Base-by-base conservation (phyloP, 2,797 vertebrate genomes). In the Silurus aristotelis region DNA sequence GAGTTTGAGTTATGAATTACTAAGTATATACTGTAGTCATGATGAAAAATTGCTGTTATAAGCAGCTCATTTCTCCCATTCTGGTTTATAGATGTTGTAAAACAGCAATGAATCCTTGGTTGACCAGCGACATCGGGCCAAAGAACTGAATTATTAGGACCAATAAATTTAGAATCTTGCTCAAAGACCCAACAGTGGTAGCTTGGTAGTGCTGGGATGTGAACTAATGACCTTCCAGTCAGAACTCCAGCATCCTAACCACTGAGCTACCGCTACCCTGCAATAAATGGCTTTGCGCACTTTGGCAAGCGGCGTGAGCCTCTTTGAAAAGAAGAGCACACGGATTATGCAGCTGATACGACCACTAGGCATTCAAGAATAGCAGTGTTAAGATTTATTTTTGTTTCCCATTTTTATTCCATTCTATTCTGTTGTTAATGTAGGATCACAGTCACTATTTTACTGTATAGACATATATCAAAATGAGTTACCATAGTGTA, bases 31-130 rank as follows among this genome's bases (percentile, higher is more conserved):
- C 48, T 52, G 6, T 52, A 64, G 77, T 64, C 38, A 46, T 64
- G 58, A 12, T 38, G 27, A 61, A 78, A 78, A 61, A 78, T 78
- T 31, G 89, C 92, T 89, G 87, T 89, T 63, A 56, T 25, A 38
- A 15, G 17, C 8, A 61, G n/a, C 82, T 78, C 25, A 56, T 80
- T 85, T 27, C 46, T 85, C 85, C 80, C 91, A 90, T 92, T 92
- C 90, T 87, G 73, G 89, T 93, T 94, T 93, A 93, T 93, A 91
- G 89, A 87, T 84, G 87, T 58, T 91, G 91, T 93, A 93, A 93
- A 93, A 91, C 90, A 92, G 48, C 2, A 72, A 83, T 91, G 90
- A 87, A 77, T 90, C 90, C 17, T 22, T 60, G 19, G 76, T 78
- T 60, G 89, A 90, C 90, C 81, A 90, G 90, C 89, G 87, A 88